These are phyloP conservation scores for Chroicocephalus ridibundus DNA, from an alignment of 2,113 vertebrate genomes.

Conservation along the genomic window DNA sequence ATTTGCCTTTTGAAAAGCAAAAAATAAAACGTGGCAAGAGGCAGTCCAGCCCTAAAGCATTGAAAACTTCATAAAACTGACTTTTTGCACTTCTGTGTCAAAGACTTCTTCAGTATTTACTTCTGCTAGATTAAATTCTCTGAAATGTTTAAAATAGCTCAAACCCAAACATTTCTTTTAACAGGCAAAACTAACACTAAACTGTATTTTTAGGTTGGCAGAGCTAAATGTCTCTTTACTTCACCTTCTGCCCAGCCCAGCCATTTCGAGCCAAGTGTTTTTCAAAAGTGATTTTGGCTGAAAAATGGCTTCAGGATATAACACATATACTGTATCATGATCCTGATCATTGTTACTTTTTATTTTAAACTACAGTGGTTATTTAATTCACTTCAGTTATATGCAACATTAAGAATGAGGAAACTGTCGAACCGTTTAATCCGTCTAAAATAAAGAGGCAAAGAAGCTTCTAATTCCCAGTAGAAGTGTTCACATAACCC, in stretches of 20 bases:
- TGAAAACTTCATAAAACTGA: background rate
- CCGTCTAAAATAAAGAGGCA: conserved; percentile 27
- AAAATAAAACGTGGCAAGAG: background rate
- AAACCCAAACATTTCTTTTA: background rate
- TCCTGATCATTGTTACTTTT: background rate
- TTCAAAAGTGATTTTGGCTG: background rate
- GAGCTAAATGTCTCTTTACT: background rate
- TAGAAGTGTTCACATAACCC: background rate
- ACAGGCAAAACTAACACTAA: background rate
- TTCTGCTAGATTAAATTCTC: background rate
- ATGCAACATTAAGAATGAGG: conserved; percentile 29
- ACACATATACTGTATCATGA: background rate
- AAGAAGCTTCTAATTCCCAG: conserved; percentile 30
- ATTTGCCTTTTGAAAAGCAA: background rate
- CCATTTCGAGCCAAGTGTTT: background rate
- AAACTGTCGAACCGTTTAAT: conserved; percentile 11
- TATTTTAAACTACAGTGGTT: background rate
- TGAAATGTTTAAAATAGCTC: background rate
- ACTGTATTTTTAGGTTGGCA: background rate
- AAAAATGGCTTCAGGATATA: background rate
- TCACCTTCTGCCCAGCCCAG: background rate
- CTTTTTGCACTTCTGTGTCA: background rate
- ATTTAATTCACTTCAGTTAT: conserved; percentile 50
- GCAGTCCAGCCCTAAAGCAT: background rate
- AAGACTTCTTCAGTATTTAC: background rate